Conservation (phyloP, 2,888 invertebrate species). For the Labia minor region DNA sequence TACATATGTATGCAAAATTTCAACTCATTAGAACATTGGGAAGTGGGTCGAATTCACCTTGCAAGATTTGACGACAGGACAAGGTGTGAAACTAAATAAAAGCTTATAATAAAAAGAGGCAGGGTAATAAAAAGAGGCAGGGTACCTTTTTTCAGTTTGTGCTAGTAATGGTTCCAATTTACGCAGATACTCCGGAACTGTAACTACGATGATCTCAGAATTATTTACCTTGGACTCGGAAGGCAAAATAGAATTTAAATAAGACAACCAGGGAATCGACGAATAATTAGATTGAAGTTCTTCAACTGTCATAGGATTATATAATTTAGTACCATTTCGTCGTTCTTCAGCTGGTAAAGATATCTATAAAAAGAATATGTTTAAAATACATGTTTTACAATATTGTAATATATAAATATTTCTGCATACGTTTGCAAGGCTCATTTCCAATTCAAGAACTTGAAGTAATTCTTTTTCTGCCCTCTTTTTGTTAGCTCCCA, state of each 20-base stretch:
- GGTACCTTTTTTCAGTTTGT: constrained; percentile 47
- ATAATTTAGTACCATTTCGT: constrained; percentile 79
- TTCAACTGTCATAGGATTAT: constrained; percentile 78
- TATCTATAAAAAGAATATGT: constrained; percentile 51
- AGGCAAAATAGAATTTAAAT: constrained; percentile 69
- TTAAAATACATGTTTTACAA: too few relatives aligned
- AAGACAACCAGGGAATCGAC: constrained; percentile 68
- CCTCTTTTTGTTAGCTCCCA: constrained; percentile 62
- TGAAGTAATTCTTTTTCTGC: constrained; percentile 64
- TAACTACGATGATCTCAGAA: constrained; percentile 70
- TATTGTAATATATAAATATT: constrained; percentile 16
- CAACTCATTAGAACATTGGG: too few relatives aligned
- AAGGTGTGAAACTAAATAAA: too few relatives aligned
- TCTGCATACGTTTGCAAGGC: constrained; percentile 85
- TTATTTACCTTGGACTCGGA: constrained; percentile 48
- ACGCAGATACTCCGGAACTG: constrained; percentile 69
- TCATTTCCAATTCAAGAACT: constrained; percentile 78
- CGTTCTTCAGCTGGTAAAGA: constrained; percentile 81
- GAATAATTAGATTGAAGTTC: constrained; percentile 66
- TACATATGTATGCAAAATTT: too few relatives aligned
- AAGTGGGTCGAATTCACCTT: too few relatives aligned
- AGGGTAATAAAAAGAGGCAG: too few relatives aligned
- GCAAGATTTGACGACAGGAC: too few relatives aligned
- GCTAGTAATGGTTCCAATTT: constrained; percentile 53
- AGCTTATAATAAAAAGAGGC: too few relatives aligned